Percentiles rank a stretch among this genome's conserved stretches.
Evolutionary conservation across 2,113 vertebrate species (phyloP).

Genomic region (Pitta sordida): DNA sequence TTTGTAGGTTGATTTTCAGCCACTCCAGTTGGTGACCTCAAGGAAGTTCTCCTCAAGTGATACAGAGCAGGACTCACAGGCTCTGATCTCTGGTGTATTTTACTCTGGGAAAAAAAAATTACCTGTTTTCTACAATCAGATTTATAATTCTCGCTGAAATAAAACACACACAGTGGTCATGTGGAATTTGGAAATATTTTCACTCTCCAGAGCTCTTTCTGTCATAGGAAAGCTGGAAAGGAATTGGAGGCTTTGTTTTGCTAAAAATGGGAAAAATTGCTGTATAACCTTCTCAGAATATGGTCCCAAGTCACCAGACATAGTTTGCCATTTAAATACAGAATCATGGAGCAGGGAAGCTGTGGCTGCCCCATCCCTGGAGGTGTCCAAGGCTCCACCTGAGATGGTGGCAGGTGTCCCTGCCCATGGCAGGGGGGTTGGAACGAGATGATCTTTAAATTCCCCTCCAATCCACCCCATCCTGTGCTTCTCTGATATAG

Average conservation of each 20-base stretch:
- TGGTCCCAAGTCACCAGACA: background rate
- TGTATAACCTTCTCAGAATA: background rate
- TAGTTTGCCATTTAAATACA: background rate
- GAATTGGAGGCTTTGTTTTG: background rate
- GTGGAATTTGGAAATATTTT: background rate
- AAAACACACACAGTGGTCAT: background rate
- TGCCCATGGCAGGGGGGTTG: background rate
- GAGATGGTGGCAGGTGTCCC: background rate
- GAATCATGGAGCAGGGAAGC: background rate
- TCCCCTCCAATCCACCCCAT: background rate
- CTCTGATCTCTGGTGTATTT: background rate
- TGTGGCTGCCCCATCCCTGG: background rate
- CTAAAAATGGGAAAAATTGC: background rate
- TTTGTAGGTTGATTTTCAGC: background rate
- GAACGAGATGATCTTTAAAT: background rate
- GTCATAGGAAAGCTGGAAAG: background rate
- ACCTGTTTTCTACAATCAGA: background rate
- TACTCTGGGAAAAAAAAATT: background rate
- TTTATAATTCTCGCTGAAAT: background rate
- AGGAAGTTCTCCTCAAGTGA: background rate
- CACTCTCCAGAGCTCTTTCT: background rate
- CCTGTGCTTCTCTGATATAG: fast-evolving
- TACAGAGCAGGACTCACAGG: background rate
- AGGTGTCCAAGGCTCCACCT: background rate
- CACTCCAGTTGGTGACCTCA: background rate